Conservation (phyloP, 2,797 vertebrate species). For the Ptychadena robeensis region DNA sequence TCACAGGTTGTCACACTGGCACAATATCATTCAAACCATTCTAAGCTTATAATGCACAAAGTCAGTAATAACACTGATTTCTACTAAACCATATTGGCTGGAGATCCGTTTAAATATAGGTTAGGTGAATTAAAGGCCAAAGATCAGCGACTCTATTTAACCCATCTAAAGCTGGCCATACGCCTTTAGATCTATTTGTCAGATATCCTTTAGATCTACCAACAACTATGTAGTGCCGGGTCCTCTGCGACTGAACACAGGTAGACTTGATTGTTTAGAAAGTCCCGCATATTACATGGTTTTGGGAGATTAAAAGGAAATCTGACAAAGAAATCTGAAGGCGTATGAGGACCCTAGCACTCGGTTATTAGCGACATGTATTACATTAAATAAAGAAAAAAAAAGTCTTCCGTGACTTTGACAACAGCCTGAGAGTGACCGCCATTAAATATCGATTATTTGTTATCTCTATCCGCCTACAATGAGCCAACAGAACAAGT, state of each 20-base stretch:
- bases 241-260: too few relatives aligned
- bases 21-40: neutral
- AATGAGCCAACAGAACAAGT: constrained; percentile 11
- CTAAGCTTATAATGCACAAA: neutral
- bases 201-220: too few relatives aligned
- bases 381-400: too few relatives aligned
- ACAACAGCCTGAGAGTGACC: neutral
- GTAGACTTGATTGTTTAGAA: too few relatives aligned
- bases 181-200: too few relatives aligned
- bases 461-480: neutral
- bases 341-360: too few relatives aligned
- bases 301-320: too few relatives aligned
- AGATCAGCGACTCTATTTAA: constrained; percentile 6
- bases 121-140: constrained; percentile 6
- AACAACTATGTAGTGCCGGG: too few relatives aligned
- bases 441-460: neutral
- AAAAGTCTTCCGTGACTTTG: neutral
- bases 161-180: neutral
- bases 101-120: neutral
- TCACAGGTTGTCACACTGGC: neutral
- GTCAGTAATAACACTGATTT: neutral
- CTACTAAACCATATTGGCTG: neutral
- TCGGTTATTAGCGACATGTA: too few relatives aligned
- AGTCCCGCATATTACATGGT: too few relatives aligned
- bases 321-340: too few relatives aligned